Base-by-base conservation (phyloP, 2,888 invertebrate genomes). In the Eustalomyia histrio region DNA sequence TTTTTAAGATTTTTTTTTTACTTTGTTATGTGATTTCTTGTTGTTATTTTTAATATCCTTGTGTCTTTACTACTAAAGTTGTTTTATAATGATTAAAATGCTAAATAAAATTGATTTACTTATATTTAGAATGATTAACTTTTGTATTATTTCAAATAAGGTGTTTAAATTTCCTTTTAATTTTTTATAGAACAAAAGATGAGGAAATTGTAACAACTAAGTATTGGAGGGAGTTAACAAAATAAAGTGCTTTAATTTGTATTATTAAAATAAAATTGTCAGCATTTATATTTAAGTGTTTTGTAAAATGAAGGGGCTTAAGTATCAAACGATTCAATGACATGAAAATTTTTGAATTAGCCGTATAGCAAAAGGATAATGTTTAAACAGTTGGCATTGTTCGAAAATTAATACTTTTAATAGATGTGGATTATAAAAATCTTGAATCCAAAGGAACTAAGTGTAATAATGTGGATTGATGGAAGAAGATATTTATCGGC, bases 111-210 rank as follows among this genome's bases (percentile, higher is more conserved):
- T 65, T 76, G 58, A 52, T 76, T 71, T 58, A n/a, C 64, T 52
- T 76, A 71, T 76, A 76, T 76, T 64, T 76, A 76, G 17, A 72
- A 65, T 67, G 65, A 78, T 78, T 72, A 78, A 72, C 65, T 72
- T 78, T 72, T 67, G 65, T 61, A 72, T 78, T 78, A 78, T 55
- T 72, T 63, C 24, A 65, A 72, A 72, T 55, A 39, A 72, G 78
- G 72, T 78, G 72, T 72, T 78, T 67, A 67, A 75, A 68, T 68
- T 75, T 43, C 24, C 60, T 67, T 67, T 60, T 65, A 24, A 63
- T 63, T 63, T 58, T 24, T 4, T 43, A 1, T 21, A 39, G 14
- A 47, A 5, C n/a, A 47, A 47, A 47, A n/a, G 43, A 14, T 9
- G 35, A 35, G 43, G 43, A 43, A 43, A 43, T 21, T 43, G 43